Evolutionary conservation across 2,797 vertebrate genomes (phyloP).

Genomic region (Chaetodon trifasciatus): DNA sequence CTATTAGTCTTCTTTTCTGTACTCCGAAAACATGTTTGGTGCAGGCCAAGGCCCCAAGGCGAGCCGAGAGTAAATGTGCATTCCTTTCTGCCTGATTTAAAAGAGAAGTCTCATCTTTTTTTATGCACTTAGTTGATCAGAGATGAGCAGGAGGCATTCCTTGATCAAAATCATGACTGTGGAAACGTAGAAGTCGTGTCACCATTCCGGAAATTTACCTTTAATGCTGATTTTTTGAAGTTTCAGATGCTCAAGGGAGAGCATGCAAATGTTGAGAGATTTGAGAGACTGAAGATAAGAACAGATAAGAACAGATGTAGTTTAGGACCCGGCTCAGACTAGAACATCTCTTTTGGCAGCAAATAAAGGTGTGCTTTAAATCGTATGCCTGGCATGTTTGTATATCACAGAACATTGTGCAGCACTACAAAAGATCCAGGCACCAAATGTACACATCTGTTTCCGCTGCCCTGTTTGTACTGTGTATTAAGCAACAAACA

Average conservation of each 20-base stretch:
- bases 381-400: slow-evolving; percentile 7
- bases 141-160: slow-evolving; percentile 74
- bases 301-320: slow-evolving; percentile 34
- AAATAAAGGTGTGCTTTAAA: neutral
- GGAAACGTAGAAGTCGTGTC: slow-evolving; percentile 40
- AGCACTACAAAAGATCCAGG: slow-evolving; percentile 17
- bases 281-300: slow-evolving; percentile 42
- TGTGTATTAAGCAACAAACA: slow-evolving; percentile 15
- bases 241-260: slow-evolving; percentile 26
- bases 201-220: slow-evolving; percentile 42
- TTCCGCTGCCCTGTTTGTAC: slow-evolving; percentile 12
- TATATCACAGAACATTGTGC: slow-evolving; percentile 5
- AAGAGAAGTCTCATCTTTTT: slow-evolving; percentile 74
- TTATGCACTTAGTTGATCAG: slow-evolving; percentile 75
- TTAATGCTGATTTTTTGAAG: slow-evolving; percentile 35
- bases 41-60: slow-evolving; percentile 73
- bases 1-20: slow-evolving; percentile 57
- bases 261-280: slow-evolving; percentile 12
- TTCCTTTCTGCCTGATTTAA: slow-evolving; percentile 85
- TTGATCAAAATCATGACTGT: slow-evolving; percentile 56
- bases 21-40: slow-evolving; percentile 76
- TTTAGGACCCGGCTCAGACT: neutral
- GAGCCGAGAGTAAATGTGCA: slow-evolving; percentile 72
- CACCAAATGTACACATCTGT: neutral
- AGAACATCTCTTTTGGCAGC: neutral